Evolutionary conservation across 1,140 invertebrate species (phyloP), one percentile per base, ranked within the genome.

Genomic region (Brachionus asplanchnoidis): DNA sequence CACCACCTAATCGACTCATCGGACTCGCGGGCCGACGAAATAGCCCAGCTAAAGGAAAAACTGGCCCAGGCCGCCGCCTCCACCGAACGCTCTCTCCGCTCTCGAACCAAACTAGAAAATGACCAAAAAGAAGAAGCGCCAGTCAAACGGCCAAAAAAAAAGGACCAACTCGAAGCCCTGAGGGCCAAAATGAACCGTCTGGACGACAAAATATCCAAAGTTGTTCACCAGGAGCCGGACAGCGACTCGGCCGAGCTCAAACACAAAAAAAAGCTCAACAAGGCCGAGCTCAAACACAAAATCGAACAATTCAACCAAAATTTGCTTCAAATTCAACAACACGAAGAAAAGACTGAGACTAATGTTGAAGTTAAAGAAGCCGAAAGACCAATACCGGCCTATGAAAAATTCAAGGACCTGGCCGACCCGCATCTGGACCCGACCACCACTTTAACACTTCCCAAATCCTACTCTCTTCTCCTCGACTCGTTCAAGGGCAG

Each of bases 231-330:
- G n/a, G 53, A 82, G 23, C 53, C 53, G 3, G 28, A 32, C 4
- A 4, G n/a, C 9, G 28, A 82, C 53, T 5, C 26, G 23, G 5
- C 50, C 9, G 79, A 82, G 28, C 3, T 14, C 7, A 68, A 60
- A 11, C 14, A 82, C 0, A 65, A 82, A 46, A 68, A 82, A 68
- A 60, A 68, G 20, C 32, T 82, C n/a, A 82, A 68, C 53, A 82
- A 68, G 23, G 79, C 53, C 9, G 79, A 82, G 20, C 26, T 82
- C 7, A 82, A 82, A 32, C 53, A 82, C 26, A 82, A 68, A 68
- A 82, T 82, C 11, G 79, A 82, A 60, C 53, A 60, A 60, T 82
- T 82, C 12, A 82, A 82, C 28, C 40, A 82, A 28, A 82, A 82
- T 65, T 23, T 82, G 8, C 79, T 65, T 17, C 53, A 40, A 36